Conservation (phyloP, 2,888 invertebrate species). For the Tricholauxania praeusta region DNA sequence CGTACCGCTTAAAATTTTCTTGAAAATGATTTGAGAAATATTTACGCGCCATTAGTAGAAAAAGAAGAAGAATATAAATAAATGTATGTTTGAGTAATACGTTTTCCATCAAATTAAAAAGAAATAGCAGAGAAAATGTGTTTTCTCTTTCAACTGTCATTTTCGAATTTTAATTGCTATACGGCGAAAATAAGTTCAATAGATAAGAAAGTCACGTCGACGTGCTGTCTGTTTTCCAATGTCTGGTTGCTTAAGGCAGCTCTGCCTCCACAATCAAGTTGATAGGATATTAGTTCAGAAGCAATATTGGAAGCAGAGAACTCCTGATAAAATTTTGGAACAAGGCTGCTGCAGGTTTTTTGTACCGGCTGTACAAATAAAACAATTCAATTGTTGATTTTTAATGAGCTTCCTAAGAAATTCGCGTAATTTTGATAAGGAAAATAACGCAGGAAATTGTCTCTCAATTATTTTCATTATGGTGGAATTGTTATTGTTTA, state of each 20-base stretch:
- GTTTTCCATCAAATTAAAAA: background rate
- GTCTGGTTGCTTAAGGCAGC: background rate
- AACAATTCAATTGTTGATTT: conserved; percentile 23
- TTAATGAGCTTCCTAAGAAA: conserved; percentile 14
- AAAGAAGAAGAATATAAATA: background rate
- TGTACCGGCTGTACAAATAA: background rate
- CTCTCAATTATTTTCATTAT: too few species aligned
- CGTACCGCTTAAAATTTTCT: conserved; percentile 7
- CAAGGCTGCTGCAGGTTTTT: conserved; percentile 5
- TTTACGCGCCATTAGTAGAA: conserved; percentile 12
- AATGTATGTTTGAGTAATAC: too few species aligned
- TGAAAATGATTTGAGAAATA: conserved; percentile 25
- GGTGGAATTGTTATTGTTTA: too few species aligned
- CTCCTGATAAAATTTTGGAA: conserved; percentile 11
- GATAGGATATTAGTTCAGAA: background rate
- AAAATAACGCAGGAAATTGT: too few species aligned
- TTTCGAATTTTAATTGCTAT: conserved; percentile 47
- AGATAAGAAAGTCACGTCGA: conserved; percentile 50
- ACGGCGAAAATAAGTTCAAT: conserved; percentile 47
- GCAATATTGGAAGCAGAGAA: background rate
- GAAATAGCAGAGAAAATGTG: background rate
- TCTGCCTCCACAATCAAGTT: background rate
- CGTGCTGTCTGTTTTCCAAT: background rate
- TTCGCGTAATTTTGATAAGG: too few species aligned
- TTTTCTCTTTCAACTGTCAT: background rate